phyloP scores from a whole-genome alignment of 1,140 invertebrate genomes.

The Diorhabda sublineata region DNA sequence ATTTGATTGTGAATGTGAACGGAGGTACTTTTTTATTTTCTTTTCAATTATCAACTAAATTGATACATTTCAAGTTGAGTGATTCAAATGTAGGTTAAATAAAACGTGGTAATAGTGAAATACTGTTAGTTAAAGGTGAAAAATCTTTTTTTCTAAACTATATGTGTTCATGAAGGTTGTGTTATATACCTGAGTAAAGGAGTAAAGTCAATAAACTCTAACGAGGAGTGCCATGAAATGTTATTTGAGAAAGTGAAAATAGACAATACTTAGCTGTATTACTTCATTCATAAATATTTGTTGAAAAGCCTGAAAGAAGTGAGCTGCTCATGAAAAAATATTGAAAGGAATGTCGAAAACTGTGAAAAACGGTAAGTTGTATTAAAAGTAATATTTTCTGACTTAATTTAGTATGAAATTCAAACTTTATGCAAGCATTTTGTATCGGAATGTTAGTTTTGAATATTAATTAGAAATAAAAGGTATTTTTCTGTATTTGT shows the following conservation, averaged over 20 bases:
- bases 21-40: conserved; percentile 22
- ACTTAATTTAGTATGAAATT: no score
- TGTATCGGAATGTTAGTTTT: conserved; percentile 14
- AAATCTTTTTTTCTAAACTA: background rate
- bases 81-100: conserved; percentile 18
- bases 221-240: conserved; percentile 38
- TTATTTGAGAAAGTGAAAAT: conserved; percentile 42
- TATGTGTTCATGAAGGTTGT: conserved; percentile 10
- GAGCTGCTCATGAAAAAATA: background rate
- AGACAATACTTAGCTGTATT: conserved; percentile 31
- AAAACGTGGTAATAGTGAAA: conserved; percentile 25
- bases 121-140: background rate
- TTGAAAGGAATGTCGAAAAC: background rate
- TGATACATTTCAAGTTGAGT: background rate
- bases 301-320: no score
- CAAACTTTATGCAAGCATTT: background rate
- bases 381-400: no score
- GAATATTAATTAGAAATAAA: conserved; percentile 24
- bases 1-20: conserved; percentile 28
- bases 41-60: conserved; percentile 7
- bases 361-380: background rate
- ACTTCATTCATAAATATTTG: background rate
- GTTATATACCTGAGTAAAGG: conserved; percentile 37
- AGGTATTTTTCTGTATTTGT: conserved; percentile 32
- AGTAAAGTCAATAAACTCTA: conserved; percentile 41